Percentiles rank a stretch among this genome's conserved stretches.
Conservation (phyloP, 2,888 invertebrate species). For the Catocala sponsa region DNA sequence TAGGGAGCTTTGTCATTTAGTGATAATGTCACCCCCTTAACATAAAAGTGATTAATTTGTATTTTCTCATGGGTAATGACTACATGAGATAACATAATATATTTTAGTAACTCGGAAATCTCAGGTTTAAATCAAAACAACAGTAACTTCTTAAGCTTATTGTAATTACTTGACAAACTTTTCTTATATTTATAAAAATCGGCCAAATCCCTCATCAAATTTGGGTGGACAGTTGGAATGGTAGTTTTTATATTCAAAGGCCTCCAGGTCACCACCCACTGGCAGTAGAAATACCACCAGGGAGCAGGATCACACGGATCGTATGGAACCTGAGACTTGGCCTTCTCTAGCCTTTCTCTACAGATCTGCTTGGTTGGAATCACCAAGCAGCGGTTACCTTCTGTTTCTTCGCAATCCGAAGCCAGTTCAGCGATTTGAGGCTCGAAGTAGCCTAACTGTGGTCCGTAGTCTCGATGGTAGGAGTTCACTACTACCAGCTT, state of each 20-base stretch:
- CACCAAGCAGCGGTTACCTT: constrained; percentile 50
- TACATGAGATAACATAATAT: too few relatives aligned
- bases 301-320: constrained; percentile 52
- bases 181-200: constrained; percentile 44
- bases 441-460: constrained; percentile 50
- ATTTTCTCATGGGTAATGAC: too few relatives aligned
- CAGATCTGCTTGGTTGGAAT: constrained; percentile 58
- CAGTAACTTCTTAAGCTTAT: not conserved
- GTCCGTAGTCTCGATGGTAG: constrained; percentile 36
- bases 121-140: not conserved
- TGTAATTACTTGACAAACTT: constrained; percentile 7
- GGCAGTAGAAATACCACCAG: constrained; percentile 66
- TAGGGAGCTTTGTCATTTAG: too few relatives aligned
- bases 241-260: constrained; percentile 37
- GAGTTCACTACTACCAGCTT: constrained; percentile 10
- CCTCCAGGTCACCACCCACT: constrained; percentile 47
- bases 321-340: constrained; percentile 22
- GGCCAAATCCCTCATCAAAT: constrained; percentile 49
- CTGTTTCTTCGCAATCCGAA: constrained; percentile 45
- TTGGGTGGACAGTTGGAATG: constrained; percentile 50
- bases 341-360: constrained; percentile 39
- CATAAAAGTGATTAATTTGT: too few relatives aligned
- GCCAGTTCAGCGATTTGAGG: constrained; percentile 41
- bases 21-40: too few relatives aligned
- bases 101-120: too few relatives aligned